Evolutionary conservation across 1,140 invertebrate genomes (phyloP).

Genomic region (Pogonognathellus flavescens): DNA sequence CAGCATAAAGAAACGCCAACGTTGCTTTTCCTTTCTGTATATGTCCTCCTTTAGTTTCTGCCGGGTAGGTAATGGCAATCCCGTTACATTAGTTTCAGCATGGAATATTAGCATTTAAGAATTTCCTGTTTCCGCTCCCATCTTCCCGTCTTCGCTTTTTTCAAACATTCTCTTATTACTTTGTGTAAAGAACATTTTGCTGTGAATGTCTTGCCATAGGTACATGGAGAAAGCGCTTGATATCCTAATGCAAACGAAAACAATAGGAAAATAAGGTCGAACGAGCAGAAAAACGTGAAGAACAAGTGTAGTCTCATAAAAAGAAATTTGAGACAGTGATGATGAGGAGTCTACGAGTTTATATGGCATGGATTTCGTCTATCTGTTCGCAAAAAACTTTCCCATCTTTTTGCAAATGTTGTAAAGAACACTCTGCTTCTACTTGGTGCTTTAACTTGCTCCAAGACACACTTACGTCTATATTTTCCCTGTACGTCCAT

Average conservation of each 20-base stretch:
- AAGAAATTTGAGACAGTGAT: constrained; percentile 31
- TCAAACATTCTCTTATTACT: neutral
- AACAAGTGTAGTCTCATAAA: constrained; percentile 3
- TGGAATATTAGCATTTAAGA: constrained; percentile 46
- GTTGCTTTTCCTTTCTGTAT: neutral
- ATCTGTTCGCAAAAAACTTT: too few species aligned
- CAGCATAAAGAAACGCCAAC: constrained; percentile 13
- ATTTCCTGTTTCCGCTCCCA: constrained; percentile 28
- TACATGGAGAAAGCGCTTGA: too few species aligned
- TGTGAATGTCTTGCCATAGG: too few species aligned
- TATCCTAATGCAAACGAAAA: too few species aligned
- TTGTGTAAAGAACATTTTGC: neutral
- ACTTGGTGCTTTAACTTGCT: too few species aligned
- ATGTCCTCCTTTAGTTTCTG: neutral
- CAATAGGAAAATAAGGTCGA: neutral
- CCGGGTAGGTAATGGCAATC: neutral
- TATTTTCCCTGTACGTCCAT: too few species aligned
- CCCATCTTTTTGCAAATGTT: too few species aligned
- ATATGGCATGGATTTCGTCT: too few species aligned
- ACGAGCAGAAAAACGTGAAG: neutral
- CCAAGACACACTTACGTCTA: too few species aligned
- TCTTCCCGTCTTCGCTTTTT: neutral
- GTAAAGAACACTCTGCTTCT: too few species aligned
- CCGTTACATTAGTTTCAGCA: neutral
- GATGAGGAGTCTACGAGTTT: neutral